Evolutionary conservation across 2,797 vertebrate genomes (phyloP).

Genomic region (Ctenosaura bakeri): DNA sequence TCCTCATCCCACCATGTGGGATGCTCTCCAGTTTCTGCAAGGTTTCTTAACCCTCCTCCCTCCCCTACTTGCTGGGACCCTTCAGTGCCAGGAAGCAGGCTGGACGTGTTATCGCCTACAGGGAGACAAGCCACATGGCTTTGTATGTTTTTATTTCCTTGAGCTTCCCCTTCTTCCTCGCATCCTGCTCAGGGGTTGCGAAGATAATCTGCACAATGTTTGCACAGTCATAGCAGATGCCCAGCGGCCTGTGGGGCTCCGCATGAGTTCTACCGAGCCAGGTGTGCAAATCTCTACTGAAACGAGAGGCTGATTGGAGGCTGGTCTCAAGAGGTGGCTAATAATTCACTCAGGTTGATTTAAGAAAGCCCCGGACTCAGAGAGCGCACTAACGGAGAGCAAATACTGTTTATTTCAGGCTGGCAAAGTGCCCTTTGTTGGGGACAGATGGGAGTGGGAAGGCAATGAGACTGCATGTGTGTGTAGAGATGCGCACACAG

Average conservation of each 20-base stretch:
- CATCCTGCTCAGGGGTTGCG: rapidly evolving
- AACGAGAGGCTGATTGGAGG: neutral
- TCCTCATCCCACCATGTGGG: no score
- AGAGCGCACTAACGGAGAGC: no score
- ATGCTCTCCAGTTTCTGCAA: neutral
- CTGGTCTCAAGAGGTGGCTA: no score
- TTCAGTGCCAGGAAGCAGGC: no score
- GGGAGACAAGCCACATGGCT: no score
- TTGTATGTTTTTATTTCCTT: neutral
- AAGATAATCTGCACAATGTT: neutral
- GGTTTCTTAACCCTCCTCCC: neutral
- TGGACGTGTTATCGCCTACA: rapidly evolving
- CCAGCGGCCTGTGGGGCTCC: neutral
- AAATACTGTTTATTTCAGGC: no score
- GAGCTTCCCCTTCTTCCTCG: neutral
- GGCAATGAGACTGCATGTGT: neutral
- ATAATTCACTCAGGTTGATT: neutral
- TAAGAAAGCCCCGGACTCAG: neutral
- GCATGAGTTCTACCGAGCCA: neutral
- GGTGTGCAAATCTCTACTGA: neutral
- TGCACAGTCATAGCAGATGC: neutral
- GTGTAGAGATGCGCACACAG: neutral
- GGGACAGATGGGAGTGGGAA: neutral
- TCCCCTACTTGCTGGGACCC: neutral
- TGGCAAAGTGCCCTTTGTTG: neutral